Conservation (phyloP, 2,888 invertebrate genomes). For the Protodeltote pygarga region DNA sequence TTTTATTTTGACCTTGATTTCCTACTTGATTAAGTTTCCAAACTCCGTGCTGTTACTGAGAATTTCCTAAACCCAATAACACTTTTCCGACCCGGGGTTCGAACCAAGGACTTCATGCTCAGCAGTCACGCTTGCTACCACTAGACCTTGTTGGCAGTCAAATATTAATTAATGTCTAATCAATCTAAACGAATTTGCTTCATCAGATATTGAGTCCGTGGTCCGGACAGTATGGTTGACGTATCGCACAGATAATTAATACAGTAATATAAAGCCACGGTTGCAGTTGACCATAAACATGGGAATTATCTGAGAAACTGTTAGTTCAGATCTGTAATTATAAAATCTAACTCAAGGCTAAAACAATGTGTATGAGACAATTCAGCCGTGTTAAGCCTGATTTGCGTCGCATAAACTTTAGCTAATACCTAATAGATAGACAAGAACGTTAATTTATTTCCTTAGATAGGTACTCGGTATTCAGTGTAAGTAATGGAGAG, state of each 20-base stretch:
- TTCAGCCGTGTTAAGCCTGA: constrained; percentile 7
- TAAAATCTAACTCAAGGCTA: constrained; percentile 41
- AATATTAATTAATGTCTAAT: constrained; percentile 6
- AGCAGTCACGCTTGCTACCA: too few relatives aligned
- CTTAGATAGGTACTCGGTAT: too few relatives aligned
- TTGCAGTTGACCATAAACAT: constrained; percentile 32
- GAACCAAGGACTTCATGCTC: too few relatives aligned
- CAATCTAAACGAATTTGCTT: constrained; percentile 10
- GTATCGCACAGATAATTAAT: constrained; percentile 29
- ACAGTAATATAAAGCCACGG: constrained; percentile 23
- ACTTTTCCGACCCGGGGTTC: too few relatives aligned
- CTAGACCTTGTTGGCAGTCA: too few relatives aligned
- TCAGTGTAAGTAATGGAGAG: too few relatives aligned
- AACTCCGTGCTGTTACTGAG: too few relatives aligned
- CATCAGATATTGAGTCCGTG: not conserved
- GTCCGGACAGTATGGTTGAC: constrained; percentile 25
- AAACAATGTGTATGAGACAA: constrained; percentile 43
- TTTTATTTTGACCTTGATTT: too few relatives aligned
- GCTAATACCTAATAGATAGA: constrained; percentile 2
- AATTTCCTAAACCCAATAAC: too few relatives aligned
- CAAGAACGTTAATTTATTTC: constrained; percentile 2
- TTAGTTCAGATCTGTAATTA: constrained; percentile 34
- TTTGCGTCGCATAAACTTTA: constrained; percentile 4
- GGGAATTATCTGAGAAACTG: constrained; percentile 39
- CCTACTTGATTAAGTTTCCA: too few relatives aligned